phyloP scores from a whole-genome alignment of 2,888 invertebrate species.

The Notocelia uddmanniana region DNA sequence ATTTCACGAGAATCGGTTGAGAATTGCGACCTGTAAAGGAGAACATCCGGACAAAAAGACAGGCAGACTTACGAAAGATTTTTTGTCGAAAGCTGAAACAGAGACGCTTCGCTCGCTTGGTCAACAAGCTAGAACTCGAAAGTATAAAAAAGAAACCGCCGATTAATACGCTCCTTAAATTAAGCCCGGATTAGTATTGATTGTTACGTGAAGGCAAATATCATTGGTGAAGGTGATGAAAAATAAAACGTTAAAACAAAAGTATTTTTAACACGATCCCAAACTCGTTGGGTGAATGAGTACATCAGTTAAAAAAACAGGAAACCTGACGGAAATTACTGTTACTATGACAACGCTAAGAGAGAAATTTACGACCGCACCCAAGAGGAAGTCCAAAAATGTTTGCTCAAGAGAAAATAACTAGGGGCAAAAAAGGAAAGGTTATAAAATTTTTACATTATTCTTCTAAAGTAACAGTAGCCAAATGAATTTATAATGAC shows the following conservation, averaged over 20 bases:
- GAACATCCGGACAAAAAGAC: no score
- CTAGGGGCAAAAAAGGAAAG: conserved; percentile 8
- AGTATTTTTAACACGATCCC: conserved; percentile 4
- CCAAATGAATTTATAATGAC: not conserved
- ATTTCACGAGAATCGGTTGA: no score
- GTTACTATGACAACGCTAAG: conserved; percentile 37
- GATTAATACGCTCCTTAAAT: not conserved
- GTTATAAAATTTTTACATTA: conserved; percentile 17
- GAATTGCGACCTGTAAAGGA: no score
- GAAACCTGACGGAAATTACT: conserved; percentile 41
- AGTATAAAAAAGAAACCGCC: not conserved
- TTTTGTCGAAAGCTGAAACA: no score
- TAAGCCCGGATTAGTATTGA: not conserved
- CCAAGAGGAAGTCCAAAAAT: conserved; percentile 31
- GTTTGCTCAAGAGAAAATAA: conserved; percentile 31
- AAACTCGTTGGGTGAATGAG: conserved; percentile 32
- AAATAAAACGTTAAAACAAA: not conserved
- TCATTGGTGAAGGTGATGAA: no score
- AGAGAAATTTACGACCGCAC: conserved; percentile 35
- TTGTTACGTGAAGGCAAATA: no score
- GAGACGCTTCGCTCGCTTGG: no score
- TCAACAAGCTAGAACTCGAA: not conserved
- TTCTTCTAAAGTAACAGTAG: conserved; percentile 8
- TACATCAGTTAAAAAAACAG: conserved; percentile 38
- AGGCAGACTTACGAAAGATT: no score